Conservation (phyloP, 1,140 invertebrate genomes). For the Drosophila ironensis region DNA sequence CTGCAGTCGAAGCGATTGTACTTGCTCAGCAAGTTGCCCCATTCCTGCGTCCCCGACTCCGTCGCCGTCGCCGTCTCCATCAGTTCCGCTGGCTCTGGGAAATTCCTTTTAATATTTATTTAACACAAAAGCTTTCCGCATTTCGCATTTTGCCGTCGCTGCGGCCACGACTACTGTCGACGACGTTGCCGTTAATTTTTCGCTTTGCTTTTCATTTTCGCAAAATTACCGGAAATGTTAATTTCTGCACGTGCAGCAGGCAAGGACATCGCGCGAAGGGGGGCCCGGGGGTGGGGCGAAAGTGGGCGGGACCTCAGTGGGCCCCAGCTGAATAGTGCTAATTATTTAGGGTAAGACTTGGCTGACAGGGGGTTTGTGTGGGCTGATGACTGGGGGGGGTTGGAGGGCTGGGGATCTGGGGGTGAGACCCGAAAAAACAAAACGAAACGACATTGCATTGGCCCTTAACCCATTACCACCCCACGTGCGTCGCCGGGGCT, state of each 20-base stretch:
- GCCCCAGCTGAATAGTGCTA: constrained; percentile 78
- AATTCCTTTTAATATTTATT: constrained; percentile 80
- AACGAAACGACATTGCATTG: constrained; percentile 59
- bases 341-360: constrained; percentile 79
- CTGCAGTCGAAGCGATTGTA: constrained; percentile 32
- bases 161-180: constrained; percentile 7
- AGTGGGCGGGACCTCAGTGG: constrained; percentile 34
- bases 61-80: constrained; percentile 15
- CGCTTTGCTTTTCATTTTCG: constrained; percentile 80
- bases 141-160: constrained; percentile 57
- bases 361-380: constrained; percentile 28
- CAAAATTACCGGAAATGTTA: constrained; percentile 81
- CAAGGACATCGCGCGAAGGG: constrained; percentile 4
- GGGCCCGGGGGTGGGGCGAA: constrained; percentile 17
- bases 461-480: constrained; percentile 72
- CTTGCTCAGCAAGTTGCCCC: constrained; percentile 26
- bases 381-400: background rate
- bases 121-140: constrained; percentile 79
- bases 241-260: constrained; percentile 79
- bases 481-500: constrained; percentile 37
- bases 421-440: constrained; percentile 59
- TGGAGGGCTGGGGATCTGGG: background rate
- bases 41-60: background rate
- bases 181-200: constrained; percentile 75
- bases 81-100: constrained; percentile 45